Evolutionary conservation across 2,797 vertebrate species (phyloP).

Genomic region (Thaleichthys pacificus): DNA sequence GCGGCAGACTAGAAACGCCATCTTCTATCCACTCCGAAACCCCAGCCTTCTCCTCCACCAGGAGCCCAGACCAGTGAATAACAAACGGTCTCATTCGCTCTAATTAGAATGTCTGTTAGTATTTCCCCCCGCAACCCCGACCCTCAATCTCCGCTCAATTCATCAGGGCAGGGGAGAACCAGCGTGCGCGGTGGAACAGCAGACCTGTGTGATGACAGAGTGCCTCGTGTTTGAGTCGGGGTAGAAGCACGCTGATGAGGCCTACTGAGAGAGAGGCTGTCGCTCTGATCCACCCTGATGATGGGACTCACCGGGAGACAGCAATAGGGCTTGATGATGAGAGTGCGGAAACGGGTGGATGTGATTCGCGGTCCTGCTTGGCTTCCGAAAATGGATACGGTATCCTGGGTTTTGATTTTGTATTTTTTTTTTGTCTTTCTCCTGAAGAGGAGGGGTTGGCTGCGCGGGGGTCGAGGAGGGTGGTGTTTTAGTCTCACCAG

Average conservation of each 20-base stretch:
- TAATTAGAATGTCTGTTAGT: constrained; percentile 9
- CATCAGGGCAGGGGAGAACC: constrained; percentile 42
- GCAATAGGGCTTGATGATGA: constrained; percentile 62
- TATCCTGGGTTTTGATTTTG: constrained; percentile 20
- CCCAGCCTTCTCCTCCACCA: not conserved
- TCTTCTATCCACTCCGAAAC: not conserved
- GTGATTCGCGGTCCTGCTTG: constrained; percentile 54
- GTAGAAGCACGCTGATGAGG: constrained; percentile 66
- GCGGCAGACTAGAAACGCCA: too few relatives aligned
- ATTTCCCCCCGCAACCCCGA: constrained; percentile 3
- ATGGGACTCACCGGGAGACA: constrained; percentile 36
- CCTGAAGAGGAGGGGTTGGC: constrained; percentile 9
- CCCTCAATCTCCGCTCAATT: constrained; percentile 63
- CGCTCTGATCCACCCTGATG: constrained; percentile 47
- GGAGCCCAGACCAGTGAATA: not conserved
- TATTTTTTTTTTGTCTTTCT: constrained; percentile 21
- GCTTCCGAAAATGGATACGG: constrained; percentile 47
- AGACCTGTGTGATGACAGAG: constrained; percentile 45
- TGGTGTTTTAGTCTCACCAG: constrained; percentile 69
- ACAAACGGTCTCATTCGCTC: not conserved
- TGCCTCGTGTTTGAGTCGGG: constrained; percentile 49
- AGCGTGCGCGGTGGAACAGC: constrained; percentile 38
- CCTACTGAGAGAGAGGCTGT: constrained; percentile 43
- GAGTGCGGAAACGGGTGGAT: constrained; percentile 26
- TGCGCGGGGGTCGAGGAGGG: not conserved